Evolutionary conservation across 2,113 vertebrate genomes (phyloP).

Genomic region (Nestor notabilis): DNA sequence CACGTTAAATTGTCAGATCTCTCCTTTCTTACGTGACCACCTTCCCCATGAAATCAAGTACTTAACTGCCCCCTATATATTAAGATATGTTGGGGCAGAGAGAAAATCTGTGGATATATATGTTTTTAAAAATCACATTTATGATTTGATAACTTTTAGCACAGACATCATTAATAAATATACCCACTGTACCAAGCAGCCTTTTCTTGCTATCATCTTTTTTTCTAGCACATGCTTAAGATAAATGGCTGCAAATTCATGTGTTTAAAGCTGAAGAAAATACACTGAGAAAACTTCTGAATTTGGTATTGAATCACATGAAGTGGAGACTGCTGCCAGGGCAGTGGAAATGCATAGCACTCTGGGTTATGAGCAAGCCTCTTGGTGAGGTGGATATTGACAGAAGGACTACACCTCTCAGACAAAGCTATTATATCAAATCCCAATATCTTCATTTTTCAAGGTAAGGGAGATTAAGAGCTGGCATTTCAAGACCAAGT

Average conservation of each 20-base stretch:
- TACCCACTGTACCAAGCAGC: neutral
- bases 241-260: neutral
- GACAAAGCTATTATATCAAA: conserved; percentile 13
- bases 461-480: conserved; percentile 38
- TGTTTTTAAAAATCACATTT: neutral
- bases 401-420: neutral
- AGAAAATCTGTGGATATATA: neutral
- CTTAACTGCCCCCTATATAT: neutral
- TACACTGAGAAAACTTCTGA: neutral
- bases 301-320: neutral
- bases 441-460: conserved; percentile 32
- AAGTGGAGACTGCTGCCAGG: neutral
- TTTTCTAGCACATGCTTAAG: neutral
- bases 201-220: neutral
- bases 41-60: neutral
- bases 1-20: neutral
- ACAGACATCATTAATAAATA: neutral
- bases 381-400: neutral
- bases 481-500: conserved; percentile 56
- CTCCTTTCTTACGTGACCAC: neutral
- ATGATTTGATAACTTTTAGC: neutral
- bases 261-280: neutral
- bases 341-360: neutral
- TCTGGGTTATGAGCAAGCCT: neutral
- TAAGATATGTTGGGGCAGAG: neutral